phyloP scores from a whole-genome alignment of 2,797 vertebrate species.

The Cyclopterus lumpus region DNA sequence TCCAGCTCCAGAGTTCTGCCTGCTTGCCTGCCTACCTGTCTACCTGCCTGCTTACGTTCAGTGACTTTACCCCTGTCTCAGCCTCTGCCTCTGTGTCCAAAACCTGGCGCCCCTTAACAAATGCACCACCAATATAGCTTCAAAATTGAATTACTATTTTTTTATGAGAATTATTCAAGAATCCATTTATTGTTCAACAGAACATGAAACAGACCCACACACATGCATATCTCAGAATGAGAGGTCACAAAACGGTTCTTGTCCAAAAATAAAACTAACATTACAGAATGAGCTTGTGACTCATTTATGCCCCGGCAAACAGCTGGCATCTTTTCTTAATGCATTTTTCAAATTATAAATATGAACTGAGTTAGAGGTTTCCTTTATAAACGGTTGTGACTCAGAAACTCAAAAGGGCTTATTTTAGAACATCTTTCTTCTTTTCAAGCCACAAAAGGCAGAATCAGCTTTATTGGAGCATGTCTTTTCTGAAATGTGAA shows the following conservation, averaged over 20 bases:
- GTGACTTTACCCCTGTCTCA: too few species aligned
- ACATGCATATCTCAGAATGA: neutral
- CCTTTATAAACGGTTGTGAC: conserved; percentile 47
- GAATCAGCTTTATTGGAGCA: too few species aligned
- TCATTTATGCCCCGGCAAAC: conserved; percentile 17
- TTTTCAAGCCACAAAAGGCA: conserved; percentile 61
- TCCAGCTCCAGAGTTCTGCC: too few species aligned
- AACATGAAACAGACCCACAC: neutral
- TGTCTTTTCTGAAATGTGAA: conserved; percentile 76
- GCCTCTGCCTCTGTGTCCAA: too few species aligned
- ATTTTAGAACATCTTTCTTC: conserved; percentile 65
- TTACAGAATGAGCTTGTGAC: conserved; percentile 9
- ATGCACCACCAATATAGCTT: too few species aligned
- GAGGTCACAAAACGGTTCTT: neutral
- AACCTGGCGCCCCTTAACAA: too few species aligned
- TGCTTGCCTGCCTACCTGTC: too few species aligned
- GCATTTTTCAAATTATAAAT: conserved; percentile 47
- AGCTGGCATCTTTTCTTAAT: conserved; percentile 33
- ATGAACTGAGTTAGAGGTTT: conserved; percentile 28
- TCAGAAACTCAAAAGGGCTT: conserved; percentile 49
- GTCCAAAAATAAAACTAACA: conserved; percentile 9
- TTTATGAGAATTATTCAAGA: neutral
- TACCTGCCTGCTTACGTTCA: too few species aligned
- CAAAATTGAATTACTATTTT: too few species aligned
- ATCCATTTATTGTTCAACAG: neutral